Evolutionary conservation across 1,140 invertebrate species (phyloP), one percentile per base, ranked within the genome.

Genomic region (Platorchestia sp.): DNA sequence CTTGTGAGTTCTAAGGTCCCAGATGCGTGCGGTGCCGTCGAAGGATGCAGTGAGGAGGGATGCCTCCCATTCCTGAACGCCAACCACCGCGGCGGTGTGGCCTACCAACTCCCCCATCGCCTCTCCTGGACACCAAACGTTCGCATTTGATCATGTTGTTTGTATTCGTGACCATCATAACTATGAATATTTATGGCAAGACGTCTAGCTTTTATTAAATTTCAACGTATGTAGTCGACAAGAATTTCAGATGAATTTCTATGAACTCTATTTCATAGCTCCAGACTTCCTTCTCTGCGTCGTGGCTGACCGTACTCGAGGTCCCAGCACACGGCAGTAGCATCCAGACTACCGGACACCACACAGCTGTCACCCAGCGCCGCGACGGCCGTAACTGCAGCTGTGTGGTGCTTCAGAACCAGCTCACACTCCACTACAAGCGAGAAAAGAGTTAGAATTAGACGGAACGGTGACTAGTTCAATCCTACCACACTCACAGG

Each of bases 321-420:
- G 91, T 93, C 91, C 91, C 91, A 93, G 91, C 91, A 93, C 36
- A 93, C 43, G 19, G 91, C 91, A 5, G 43, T 27, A 10, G 41
- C 14, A 44, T 93, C 91, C 36, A 93, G 40, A 36, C 91, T 93
- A 44, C 91, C 91, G 10, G 91, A 93, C n/a, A 93, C 45, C 36
- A 93, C 43, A 40, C 22, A 40, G 43, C 91, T 40, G 45, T 47
- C 91, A 27, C 36, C 45, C 45, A 93, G 22, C 1, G 45, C 43
- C 0, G 91, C n/a, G 43, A 93, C 43, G 19, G 91, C 91, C 40
- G 91, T 47, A 40, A 93, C 91, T 19, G 91, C 91, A 5, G 91
- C 45, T 44, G 91, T 93, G 91, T 93, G 91, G 45, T 45, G 45
- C 91, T 93, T 45, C 43, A 93, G 45, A 42, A 93, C 91, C 45